Conservation (phyloP, 2,113 vertebrate genomes). For the Ancistrus triradiatus region DNA sequence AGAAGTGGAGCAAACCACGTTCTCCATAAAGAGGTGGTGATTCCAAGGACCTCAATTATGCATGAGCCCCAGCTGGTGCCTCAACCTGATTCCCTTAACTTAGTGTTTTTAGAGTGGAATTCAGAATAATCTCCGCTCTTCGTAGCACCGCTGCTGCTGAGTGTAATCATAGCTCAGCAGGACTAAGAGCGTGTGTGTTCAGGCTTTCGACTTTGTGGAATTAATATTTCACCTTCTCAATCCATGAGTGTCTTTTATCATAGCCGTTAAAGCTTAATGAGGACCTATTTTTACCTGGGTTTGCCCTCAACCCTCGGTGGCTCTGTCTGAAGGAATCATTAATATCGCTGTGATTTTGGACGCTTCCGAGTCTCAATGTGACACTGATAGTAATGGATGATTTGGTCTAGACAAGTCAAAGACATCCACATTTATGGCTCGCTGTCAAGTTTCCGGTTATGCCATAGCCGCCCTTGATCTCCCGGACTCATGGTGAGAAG, state of each 20-base stretch:
- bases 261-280: slow-evolving; percentile 68
- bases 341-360: neutral
- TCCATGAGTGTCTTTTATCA: slow-evolving; percentile 58
- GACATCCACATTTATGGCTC: too few relatives aligned
- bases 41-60: too few relatives aligned
- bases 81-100: too few relatives aligned
- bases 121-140: neutral
- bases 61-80: too few relatives aligned
- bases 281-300: slow-evolving; percentile 62
- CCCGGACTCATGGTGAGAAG: too few relatives aligned
- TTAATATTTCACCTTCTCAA: slow-evolving; percentile 59
- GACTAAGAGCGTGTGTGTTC: slow-evolving; percentile 21
- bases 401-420: too few relatives aligned
- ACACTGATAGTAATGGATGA: too few relatives aligned
- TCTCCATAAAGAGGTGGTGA: too few relatives aligned
- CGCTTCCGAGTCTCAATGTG: too few relatives aligned
- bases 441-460: too few relatives aligned
- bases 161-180: neutral
- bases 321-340: slow-evolving; percentile 16
- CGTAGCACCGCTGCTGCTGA: neutral
- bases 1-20: too few relatives aligned
- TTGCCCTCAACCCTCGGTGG: neutral
- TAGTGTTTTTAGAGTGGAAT: neutral
- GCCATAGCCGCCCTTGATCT: too few relatives aligned
- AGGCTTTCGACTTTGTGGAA: slow-evolving; percentile 55